Percentiles rank a stretch among this genome's conserved stretches.
phyloP scores from a whole-genome alignment of 2,888 invertebrate species.

The Eurytoma californica region DNA sequence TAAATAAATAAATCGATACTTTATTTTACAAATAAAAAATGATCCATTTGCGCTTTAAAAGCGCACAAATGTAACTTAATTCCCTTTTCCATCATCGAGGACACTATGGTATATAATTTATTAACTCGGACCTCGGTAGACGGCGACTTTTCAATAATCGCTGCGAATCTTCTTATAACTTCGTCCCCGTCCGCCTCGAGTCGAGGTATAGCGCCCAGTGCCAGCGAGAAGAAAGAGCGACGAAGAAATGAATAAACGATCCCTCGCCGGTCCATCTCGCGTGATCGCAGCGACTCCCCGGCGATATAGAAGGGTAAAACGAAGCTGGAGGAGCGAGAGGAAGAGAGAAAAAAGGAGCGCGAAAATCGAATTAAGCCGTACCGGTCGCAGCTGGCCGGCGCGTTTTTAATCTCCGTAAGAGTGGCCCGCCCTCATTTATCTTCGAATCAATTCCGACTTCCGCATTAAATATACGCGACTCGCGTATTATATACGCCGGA shows the following conservation, averaged over 20 bases:
- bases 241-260: neutral
- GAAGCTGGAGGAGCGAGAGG: neutral
- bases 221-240: neutral
- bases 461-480: slow-evolving; percentile 3
- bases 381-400: neutral
- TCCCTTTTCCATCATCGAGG: too few relatives aligned
- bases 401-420: slow-evolving; percentile 38
- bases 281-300: too few relatives aligned
- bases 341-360: slow-evolving; percentile 5
- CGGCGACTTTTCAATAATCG: neutral
- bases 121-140: neutral
- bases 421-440: slow-evolving; percentile 8
- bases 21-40: too few relatives aligned
- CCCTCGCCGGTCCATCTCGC: neutral
- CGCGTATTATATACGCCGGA: neutral
- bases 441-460: slow-evolving; percentile 22
- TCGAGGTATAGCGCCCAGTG: too few relatives aligned
- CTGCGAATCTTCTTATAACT: too few relatives aligned
- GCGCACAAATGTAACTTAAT: too few relatives aligned
- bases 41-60: too few relatives aligned
- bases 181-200: too few relatives aligned
- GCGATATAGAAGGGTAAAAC: slow-evolving; percentile 1
- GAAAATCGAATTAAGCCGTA: slow-evolving; percentile 36
- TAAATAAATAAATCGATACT: too few relatives aligned
- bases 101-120: too few relatives aligned